These are phyloP conservation scores for Astreopora myriophthalma DNA, from an alignment of 64 coral and sea anemone genomes.

Conservation along the genomic window DNA sequence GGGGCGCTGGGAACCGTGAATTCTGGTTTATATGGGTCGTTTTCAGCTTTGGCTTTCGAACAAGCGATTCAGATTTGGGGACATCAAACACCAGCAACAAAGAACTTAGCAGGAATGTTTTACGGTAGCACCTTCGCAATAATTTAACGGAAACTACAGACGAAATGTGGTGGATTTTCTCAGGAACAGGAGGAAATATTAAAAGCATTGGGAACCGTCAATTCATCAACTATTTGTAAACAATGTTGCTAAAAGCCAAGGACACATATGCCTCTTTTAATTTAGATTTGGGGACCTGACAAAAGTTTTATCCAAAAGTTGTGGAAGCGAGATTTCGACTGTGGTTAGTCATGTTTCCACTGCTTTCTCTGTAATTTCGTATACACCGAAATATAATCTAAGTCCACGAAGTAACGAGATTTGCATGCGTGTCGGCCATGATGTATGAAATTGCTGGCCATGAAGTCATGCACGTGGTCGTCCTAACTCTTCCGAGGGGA, in stretches of 20 bases:
- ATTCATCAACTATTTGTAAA: too few relatives aligned
- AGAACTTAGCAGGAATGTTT: not conserved
- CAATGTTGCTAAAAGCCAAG: too few relatives aligned
- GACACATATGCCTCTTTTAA: too few relatives aligned
- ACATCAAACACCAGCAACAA: slow-evolving; percentile 9
- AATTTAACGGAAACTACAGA: too few relatives aligned
- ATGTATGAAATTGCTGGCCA: slow-evolving; percentile 20
- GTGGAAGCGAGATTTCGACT: too few relatives aligned
- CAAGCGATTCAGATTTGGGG: not conserved
- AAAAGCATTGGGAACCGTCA: too few relatives aligned
- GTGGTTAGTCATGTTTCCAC: too few relatives aligned
- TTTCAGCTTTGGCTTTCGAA: not conserved
- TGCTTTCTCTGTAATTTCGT: slow-evolving; percentile 39
- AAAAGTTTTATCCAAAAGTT: too few relatives aligned
- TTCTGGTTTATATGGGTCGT: not conserved
- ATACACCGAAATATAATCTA: slow-evolving; percentile 2
- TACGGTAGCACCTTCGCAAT: not conserved
- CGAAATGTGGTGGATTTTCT: too few relatives aligned
- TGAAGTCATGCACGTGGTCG: not conserved
- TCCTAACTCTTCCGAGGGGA: too few relatives aligned
- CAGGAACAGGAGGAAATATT: too few relatives aligned
- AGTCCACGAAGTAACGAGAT: not conserved
- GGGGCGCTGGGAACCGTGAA: not conserved
- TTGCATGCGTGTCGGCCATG: slow-evolving; percentile 9
- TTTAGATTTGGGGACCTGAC: too few relatives aligned